These are phyloP conservation scores for Azorinus chamasolen DNA, from an alignment of 2,888 invertebrate species.

Conservation along the genomic window DNA sequence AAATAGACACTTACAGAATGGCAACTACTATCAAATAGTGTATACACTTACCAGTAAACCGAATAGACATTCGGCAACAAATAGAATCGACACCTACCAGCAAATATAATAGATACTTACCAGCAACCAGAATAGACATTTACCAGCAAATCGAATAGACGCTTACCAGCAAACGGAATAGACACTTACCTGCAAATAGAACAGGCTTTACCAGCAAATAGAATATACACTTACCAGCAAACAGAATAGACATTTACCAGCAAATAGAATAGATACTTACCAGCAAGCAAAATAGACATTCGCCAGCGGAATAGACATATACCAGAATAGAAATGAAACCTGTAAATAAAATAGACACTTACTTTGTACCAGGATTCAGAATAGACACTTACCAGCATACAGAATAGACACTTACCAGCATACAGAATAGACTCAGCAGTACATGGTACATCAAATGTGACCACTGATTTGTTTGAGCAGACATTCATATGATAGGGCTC, in stretches of 20 bases:
- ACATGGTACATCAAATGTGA: conserved; percentile 42
- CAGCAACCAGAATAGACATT: no score
- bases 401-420: conserved; percentile 57
- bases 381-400: neutral
- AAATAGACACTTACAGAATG: no score
- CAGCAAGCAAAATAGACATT: conserved; percentile 44
- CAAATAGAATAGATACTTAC: conserved; percentile 43
- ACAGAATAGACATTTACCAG: neutral
- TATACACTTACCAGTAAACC: no score
- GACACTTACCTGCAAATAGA: no score
- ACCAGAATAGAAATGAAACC: no score
- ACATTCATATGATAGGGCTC: conserved; percentile 52
- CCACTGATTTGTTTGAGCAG: conserved; percentile 55
- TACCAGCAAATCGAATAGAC: neutral
- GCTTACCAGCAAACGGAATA: conserved; percentile 54
- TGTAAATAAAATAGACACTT: no score
- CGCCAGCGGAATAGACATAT: no score
- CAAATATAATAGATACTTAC: conserved; percentile 25
- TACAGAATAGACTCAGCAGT: conserved; percentile 39
- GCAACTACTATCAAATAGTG: no score
- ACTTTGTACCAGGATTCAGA: no score
- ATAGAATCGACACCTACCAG: neutral
- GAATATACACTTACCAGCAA: no score
- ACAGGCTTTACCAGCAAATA: no score
- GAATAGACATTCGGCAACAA: no score